Conservation (phyloP, 1,140 invertebrate genomes). For the Pseudomyrmex sp. region DNA sequence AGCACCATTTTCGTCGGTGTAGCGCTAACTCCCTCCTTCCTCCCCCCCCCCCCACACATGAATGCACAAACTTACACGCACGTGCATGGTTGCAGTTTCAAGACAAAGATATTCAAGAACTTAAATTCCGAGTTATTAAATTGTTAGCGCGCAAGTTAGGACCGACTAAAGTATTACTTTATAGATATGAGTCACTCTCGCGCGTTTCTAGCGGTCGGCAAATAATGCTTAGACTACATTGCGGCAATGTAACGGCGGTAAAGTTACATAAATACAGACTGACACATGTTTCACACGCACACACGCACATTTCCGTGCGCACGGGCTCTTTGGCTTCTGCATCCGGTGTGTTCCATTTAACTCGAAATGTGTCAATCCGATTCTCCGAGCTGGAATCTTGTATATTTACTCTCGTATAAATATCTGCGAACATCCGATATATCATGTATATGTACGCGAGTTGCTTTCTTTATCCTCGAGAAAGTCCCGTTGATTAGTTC, state of each 20-base stretch:
- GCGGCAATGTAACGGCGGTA: constrained; percentile 3
- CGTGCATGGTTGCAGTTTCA: too few relatives aligned
- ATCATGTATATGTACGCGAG: too few relatives aligned
- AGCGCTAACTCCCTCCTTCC: not conserved
- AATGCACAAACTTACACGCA: too few relatives aligned
- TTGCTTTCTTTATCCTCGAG: too few relatives aligned
- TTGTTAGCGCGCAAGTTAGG: not conserved
- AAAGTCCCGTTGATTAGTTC: constrained; percentile 11
- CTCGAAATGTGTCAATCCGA: not conserved
- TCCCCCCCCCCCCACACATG: too few relatives aligned
- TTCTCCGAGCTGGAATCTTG: not conserved
- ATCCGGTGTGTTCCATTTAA: not conserved
- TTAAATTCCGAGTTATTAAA: constrained; percentile 13
- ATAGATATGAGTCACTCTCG: constrained; percentile 31
- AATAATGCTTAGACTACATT: constrained; percentile 4
- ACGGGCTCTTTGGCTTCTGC: not conserved
- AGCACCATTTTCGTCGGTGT: not conserved
- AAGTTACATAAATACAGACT: constrained; percentile 15
- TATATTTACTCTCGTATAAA: too few relatives aligned
- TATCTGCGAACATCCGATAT: too few relatives aligned
- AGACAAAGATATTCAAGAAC: too few relatives aligned
- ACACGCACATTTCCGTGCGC: not conserved
- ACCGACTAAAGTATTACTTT: constrained; percentile 9
- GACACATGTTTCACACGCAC: not conserved
- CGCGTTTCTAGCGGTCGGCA: not conserved